Evolutionary conservation across 2,888 invertebrate genomes (phyloP).

Genomic region (Drosophila koepferae): DNA sequence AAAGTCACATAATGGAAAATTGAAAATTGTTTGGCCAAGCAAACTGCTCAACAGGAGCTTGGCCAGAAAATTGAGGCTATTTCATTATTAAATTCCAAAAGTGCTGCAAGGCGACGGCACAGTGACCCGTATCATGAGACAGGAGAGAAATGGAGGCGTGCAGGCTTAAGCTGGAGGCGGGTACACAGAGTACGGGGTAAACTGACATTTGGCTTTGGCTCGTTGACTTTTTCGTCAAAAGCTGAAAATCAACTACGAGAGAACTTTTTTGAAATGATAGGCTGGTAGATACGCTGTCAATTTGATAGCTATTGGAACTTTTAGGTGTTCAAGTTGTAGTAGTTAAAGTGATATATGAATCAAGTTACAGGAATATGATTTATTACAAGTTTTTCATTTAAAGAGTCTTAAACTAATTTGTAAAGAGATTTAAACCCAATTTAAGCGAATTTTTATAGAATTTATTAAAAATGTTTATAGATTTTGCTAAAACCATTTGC

Average conservation of each 20-base stretch:
- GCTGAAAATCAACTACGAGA: constrained; percentile 24
- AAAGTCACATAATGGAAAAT: constrained; percentile 66
- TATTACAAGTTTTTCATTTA: not conserved
- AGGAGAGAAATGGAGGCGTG: not conserved
- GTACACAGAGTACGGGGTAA: constrained; percentile 12
- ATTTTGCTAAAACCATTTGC: too few relatives aligned
- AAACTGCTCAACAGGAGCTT: not conserved
- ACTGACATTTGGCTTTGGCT: constrained; percentile 72
- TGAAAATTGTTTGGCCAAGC: constrained; percentile 59
- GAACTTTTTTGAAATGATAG: not conserved
- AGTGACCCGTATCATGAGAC: constrained; percentile 5
- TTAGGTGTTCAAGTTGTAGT: not conserved
- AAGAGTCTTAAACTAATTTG: too few relatives aligned
- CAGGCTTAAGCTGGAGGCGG: not conserved
- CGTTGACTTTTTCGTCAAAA: constrained; percentile 64
- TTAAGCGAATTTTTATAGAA: too few relatives aligned
- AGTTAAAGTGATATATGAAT: not conserved
- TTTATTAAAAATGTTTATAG: too few relatives aligned
- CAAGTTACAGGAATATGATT: not conserved
- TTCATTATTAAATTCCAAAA: constrained; percentile 79
- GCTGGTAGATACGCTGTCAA: not conserved
- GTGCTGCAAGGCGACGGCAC: constrained; percentile 50
- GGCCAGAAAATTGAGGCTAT: constrained; percentile 64
- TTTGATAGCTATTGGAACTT: not conserved
- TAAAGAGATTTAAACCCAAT: too few relatives aligned